Percentiles rank a stretch among this genome's conserved stretches.
phyloP scores from a whole-genome alignment of 1,140 invertebrate species.

The Drosophila micromelanica region DNA sequence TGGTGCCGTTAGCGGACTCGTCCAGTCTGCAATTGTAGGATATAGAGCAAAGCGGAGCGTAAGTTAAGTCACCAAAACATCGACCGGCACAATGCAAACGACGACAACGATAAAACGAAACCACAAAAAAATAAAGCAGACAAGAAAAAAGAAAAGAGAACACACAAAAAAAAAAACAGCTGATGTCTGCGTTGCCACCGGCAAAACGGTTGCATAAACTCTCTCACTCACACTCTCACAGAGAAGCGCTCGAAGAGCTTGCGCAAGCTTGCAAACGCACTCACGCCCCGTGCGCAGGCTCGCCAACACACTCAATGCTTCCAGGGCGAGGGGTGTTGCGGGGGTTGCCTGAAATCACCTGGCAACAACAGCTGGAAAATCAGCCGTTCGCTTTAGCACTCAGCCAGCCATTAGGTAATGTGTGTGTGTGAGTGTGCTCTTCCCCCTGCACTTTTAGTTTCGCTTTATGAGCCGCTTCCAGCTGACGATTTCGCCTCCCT shows the following conservation, averaged over 20 bases:
- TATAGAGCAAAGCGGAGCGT: constrained; percentile 12
- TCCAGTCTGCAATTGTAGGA: constrained; percentile 73
- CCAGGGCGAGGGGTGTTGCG: constrained; percentile 26
- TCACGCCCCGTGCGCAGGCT: constrained; percentile 61
- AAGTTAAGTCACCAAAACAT: constrained; percentile 54
- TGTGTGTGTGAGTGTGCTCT: constrained; percentile 13
- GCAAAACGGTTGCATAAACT: constrained; percentile 32
- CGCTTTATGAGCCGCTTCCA: constrained; percentile 51
- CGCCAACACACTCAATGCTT: constrained; percentile 56
- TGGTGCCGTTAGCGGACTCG: constrained; percentile 49
- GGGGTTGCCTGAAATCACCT: constrained; percentile 72
- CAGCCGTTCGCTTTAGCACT: constrained; percentile 65
- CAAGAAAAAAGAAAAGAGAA: constrained; percentile 26
- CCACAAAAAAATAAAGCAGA: constrained; percentile 39
- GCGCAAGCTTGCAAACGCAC: constrained; percentile 48
- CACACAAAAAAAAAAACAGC: constrained; percentile 63
- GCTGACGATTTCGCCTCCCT: constrained; percentile 50
- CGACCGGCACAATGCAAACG: constrained; percentile 62
- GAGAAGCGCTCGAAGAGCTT: constrained; percentile 24
- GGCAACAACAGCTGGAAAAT: constrained; percentile 84
- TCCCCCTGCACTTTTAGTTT: constrained; percentile 6
- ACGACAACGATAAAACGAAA: constrained; percentile 28
- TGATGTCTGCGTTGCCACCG: constrained; percentile 61
- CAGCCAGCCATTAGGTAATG: constrained; percentile 40
- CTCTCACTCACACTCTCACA: constrained; percentile 11